A percentile compares a stretch with the other conserved stretches of the same genome.
These are phyloP conservation scores for Neodiprion virginianus DNA, from an alignment of 1,140 invertebrate genomes.

Conservation along the genomic window DNA sequence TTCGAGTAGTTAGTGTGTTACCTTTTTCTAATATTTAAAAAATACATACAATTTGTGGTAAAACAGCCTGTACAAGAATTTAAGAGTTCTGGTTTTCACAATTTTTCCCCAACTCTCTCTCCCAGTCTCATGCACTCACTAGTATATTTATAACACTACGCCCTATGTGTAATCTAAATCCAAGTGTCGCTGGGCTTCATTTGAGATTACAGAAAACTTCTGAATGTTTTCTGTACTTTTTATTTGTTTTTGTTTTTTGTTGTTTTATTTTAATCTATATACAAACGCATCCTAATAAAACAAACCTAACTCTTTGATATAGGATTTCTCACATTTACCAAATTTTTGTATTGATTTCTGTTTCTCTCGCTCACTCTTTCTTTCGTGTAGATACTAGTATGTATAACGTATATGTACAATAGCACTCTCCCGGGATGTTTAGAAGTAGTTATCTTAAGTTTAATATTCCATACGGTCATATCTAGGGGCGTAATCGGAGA, in stretches of 20 bases:
- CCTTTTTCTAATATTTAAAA: slow-evolving; percentile 31
- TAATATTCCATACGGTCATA: background rate
- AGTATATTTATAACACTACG: background rate
- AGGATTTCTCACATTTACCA: background rate
- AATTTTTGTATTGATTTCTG: background rate
- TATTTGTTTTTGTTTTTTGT: background rate
- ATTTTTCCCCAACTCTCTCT: slow-evolving; percentile 1
- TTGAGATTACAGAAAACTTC: background rate
- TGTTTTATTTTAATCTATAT: background rate
- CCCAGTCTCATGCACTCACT: background rate
- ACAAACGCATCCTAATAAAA: background rate
- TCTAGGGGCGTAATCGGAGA: background rate
- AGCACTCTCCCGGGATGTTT: slow-evolving; percentile 2
- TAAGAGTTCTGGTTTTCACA: background rate
- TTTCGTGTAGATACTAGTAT: background rate
- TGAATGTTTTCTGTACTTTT: background rate
- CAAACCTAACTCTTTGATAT: background rate
- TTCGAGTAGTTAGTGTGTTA: background rate
- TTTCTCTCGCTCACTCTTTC: background rate
- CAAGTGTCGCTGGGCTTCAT: background rate
- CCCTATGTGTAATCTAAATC: slow-evolving; percentile 1
- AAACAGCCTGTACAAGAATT: slow-evolving; percentile 36
- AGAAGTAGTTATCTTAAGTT: background rate
- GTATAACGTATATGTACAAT: slow-evolving; percentile 3
- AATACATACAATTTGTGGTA: slow-evolving; percentile 40